These are phyloP conservation scores for Chromis chromis DNA, from an alignment of 2,797 vertebrate genomes.

Conservation along the genomic window DNA sequence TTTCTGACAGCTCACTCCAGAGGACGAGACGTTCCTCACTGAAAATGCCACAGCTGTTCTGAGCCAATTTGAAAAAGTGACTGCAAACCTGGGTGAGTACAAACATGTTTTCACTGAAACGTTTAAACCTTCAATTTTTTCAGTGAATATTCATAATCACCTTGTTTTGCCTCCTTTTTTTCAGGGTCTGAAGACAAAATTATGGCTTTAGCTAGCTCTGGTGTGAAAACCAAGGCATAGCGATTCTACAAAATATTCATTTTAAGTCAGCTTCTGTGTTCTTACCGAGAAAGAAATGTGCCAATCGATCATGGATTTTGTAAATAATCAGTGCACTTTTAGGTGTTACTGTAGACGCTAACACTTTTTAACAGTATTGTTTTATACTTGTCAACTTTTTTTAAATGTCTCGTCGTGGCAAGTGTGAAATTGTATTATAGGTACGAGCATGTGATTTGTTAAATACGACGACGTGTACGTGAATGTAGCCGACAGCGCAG, in stretches of 20 bases:
- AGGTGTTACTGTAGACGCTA: conserved; percentile 41
- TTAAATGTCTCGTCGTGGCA: conserved; percentile 54
- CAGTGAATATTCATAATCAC: background rate
- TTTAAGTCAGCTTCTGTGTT: conserved; percentile 27
- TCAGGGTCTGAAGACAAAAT: conserved; percentile 97
- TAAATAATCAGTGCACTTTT: conserved; percentile 55
- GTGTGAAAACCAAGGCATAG: conserved; percentile 92
- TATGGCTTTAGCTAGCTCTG: conserved; percentile 94
- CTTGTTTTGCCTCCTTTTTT: conserved; percentile 39
- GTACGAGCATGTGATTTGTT: conserved; percentile 50
- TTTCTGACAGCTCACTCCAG: conserved; percentile 87
- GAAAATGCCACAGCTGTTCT: conserved; percentile 92
- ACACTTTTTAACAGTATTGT: conserved; percentile 69
- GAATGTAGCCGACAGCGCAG: conserved; percentile 42
- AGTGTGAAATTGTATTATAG: conserved; percentile 58
- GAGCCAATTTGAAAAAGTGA: conserved; percentile 97
- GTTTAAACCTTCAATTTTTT: background rate
- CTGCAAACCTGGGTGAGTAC: conserved; percentile 89
- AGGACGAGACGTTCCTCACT: conserved; percentile 91
- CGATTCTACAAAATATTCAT: background rate
- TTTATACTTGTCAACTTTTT: conserved; percentile 61
- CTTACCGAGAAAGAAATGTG: conserved; percentile 44
- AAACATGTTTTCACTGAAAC: background rate
- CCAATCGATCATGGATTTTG: conserved; percentile 44
- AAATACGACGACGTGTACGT: conserved; percentile 22